Base-by-base conservation (phyloP, 2,888 invertebrate species). In the Pterostichus niger region DNA sequence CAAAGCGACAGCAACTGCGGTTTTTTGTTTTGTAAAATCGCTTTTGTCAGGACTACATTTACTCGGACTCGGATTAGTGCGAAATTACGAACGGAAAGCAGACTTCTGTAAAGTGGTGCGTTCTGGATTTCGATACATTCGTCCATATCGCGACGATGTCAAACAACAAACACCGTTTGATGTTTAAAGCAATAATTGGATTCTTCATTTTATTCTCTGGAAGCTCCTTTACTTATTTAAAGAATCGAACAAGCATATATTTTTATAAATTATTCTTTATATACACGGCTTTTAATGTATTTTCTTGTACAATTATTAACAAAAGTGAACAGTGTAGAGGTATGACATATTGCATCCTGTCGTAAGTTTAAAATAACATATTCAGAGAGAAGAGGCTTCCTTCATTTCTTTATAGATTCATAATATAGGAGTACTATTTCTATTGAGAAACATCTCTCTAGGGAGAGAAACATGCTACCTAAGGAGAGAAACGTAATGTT, bases 11-110 rank as follows among this genome's bases (percentile, higher is more conserved):
- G 52, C 44, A 73, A 24, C 73, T 46, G 52, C 75, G 52, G 52
- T 52, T 75, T 75, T 75, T 75, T 75, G 52, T 75, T 75, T 75
- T 75, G 52, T 31, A 75, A 75, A 75, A 75, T 49, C 75, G 75
- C 75, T 33, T 75, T 75, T 75, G 75, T 75, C 75, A 75, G 75
- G 52, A 13, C 24, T 31, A 52, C 46, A 73, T 73, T 49, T 49
- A 52, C 49, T 75, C 68, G 44, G 15, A 6, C 44, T 3, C 9
- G 68, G 68, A 71, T 71, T 71, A 71, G 35, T 24, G 56, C 15
- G 9, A 56, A 56, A 56, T 56, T n/a, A 49, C 49, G 64, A 35
- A 13, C 13, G 40, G 13, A 13, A 17, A n/a, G 31, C 13, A 4
- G 64, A 35, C 6, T 61, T 61, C 61, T 2, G 11, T n/a, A 61